Percentiles rank a stretch among this genome's conserved stretches.
Conservation (phyloP, 2,888 invertebrate genomes). For the Eurytoma adleriae region DNA sequence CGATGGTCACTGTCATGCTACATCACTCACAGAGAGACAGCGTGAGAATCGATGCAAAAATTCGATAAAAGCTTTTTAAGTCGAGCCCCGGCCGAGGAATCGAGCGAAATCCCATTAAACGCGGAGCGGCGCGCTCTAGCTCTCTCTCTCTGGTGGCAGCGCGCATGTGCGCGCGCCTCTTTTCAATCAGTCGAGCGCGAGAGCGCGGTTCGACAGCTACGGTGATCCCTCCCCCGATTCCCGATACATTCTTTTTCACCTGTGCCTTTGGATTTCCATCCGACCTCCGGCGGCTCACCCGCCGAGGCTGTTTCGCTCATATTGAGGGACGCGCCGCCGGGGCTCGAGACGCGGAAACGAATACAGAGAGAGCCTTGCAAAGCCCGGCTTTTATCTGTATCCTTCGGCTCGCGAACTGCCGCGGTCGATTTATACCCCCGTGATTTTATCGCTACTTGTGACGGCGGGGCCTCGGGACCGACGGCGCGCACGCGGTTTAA, state of each 20-base stretch:
- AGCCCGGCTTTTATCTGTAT: background rate
- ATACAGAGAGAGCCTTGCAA: background rate
- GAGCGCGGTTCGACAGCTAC: background rate
- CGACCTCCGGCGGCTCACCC: background rate
- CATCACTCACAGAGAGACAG: no score
- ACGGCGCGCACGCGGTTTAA: no score
- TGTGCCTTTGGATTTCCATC: slow-evolving; percentile 17
- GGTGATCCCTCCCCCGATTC: slow-evolving; percentile 18
- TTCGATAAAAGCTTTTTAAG: slow-evolving; percentile 51
- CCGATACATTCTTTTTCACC: slow-evolving; percentile 16
- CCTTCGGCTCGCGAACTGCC: background rate
- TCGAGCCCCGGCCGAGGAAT: slow-evolving; percentile 7
- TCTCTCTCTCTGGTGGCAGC: background rate
- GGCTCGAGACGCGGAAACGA: background rate
- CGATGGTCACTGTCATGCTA: no score
- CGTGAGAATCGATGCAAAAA: slow-evolving; percentile 13
- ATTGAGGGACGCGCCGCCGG: background rate
- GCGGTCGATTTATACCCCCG: slow-evolving; percentile 19
- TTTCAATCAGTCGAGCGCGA: slow-evolving; percentile 21
- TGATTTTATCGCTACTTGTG: slow-evolving; percentile 34
- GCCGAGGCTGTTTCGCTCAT: background rate
- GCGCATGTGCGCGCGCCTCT: background rate
- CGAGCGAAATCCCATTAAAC: slow-evolving; percentile 43
- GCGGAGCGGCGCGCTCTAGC: background rate
- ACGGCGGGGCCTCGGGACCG: background rate